phyloP scores from a whole-genome alignment of 2,888 invertebrate genomes.

The Cynaeus angustus region DNA sequence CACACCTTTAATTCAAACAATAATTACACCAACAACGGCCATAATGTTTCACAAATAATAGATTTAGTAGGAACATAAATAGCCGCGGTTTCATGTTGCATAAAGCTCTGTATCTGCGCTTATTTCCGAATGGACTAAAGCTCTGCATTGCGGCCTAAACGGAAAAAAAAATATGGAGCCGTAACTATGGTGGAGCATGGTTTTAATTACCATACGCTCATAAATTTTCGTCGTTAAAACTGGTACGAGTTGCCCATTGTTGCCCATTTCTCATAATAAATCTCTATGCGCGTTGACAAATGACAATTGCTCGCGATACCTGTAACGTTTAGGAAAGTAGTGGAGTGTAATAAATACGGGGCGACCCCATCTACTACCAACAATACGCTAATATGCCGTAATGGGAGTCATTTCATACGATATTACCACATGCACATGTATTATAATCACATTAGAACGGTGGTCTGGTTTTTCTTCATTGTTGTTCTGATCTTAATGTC shows the following conservation, averaged over 20 bases:
- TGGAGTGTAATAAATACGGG: slow-evolving; percentile 62
- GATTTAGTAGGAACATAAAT: slow-evolving; percentile 48
- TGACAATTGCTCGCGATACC: slow-evolving; percentile 59
- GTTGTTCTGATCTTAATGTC: slow-evolving; percentile 46
- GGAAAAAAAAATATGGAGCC: neutral
- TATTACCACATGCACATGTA: slow-evolving; percentile 61
- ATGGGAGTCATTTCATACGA: slow-evolving; percentile 63
- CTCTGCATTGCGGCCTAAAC: slow-evolving; percentile 5
- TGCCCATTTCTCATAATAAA: slow-evolving; percentile 64
- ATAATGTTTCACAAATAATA: slow-evolving; percentile 54
- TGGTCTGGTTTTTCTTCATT: slow-evolving; percentile 40
- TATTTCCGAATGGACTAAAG: neutral
- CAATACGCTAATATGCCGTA: slow-evolving; percentile 63
- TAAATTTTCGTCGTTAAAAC: slow-evolving; percentile 22
- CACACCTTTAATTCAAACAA: slow-evolving; percentile 57
- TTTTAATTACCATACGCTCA: slow-evolving; percentile 4
- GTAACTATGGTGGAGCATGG: neutral
- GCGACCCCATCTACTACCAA: slow-evolving; percentile 61
- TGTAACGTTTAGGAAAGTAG: slow-evolving; percentile 56
- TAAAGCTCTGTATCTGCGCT: slow-evolving; percentile 10
- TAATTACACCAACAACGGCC: slow-evolving; percentile 52
- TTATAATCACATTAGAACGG: slow-evolving; percentile 62
- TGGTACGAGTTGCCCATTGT: slow-evolving; percentile 28
- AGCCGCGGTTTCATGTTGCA: slow-evolving; percentile 28
- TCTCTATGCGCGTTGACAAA: slow-evolving; percentile 62